Conservation (phyloP, 1,140 invertebrate genomes). For the Apis mellifera region Amel_HAv3.1 CM009944.2:9274001-9274500, state of each 20-base stretch:
- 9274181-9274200: conserved; percentile 86
- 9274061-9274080: conserved; percentile 90
- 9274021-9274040: conserved; percentile 83
- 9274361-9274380: fast-evolving
- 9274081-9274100: conserved; percentile 86
- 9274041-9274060: conserved; percentile 85
- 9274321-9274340: no score
- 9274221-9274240: conserved; percentile 88
- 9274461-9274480: neutral
- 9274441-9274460: neutral
- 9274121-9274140: conserved; percentile 86
- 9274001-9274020: conserved; percentile 87
- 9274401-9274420: neutral
- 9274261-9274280: conserved; percentile 88
- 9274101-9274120: conserved; percentile 87
- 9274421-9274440: neutral
- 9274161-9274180: conserved; percentile 88
- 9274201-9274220: conserved; percentile 80
- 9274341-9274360: neutral
- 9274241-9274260: conserved; percentile 88
- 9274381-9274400: neutral
- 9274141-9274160: conserved; percentile 87
- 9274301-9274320: conserved; percentile 79
- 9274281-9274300: conserved; percentile 87
- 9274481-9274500: conserved; percentile 29